Conservation (phyloP, 2,113 vertebrate genomes). For the Meles meles region DNA sequence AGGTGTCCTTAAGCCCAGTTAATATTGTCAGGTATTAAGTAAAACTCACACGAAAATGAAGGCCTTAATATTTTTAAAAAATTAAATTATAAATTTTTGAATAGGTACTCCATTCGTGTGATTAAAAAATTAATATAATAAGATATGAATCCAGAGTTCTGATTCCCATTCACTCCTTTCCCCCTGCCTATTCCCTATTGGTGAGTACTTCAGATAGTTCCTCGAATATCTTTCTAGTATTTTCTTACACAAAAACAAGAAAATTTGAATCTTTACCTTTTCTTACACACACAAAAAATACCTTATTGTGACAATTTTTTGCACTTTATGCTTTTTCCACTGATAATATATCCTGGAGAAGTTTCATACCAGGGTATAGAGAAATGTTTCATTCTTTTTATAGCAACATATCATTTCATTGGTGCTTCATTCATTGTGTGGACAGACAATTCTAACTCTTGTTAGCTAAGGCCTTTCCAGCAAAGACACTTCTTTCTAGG, state of each 20-base stretch:
- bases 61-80: neutral
- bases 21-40: neutral
- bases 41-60: slow-evolving; percentile 10
- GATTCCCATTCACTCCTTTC: neutral
- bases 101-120: neutral
- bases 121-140: neutral
- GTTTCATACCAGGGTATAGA: neutral
- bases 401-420: neutral
- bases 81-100: neutral
- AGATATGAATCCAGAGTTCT: neutral
- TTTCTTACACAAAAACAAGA: neutral
- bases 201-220: neutral
- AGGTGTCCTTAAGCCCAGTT: neutral
- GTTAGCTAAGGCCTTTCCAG: neutral
- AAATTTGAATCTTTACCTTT: neutral
- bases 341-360: neutral
- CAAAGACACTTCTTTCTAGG: neutral
- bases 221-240: neutral
- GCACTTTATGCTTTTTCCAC: neutral
- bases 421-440: neutral
- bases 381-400: neutral
- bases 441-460: neutral
- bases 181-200: neutral
- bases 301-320: neutral
- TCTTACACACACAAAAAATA: neutral